Evolutionary conservation across 2,888 invertebrate genomes (phyloP), one percentile per base, ranked within the genome.

Genomic region (Augiades crinisus): DNA sequence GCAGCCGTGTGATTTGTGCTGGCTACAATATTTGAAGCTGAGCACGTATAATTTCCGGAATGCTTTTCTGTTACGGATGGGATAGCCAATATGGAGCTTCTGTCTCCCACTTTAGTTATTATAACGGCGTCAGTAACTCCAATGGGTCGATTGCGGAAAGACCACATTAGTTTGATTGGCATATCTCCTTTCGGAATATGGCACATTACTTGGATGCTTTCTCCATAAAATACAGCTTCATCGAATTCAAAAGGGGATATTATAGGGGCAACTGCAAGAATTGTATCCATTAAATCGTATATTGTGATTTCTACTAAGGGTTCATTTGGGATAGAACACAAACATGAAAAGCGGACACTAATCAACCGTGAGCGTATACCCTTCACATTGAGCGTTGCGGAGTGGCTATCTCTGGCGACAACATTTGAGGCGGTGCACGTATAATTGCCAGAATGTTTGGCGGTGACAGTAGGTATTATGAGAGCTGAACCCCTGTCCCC

Each of bases 11-110:
- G 92, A 68, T 91, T 91, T 63, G 91, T 91, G 69, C 82, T 87
- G 55, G 94, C 94, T 74, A 93, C 94, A 60, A 80, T 76, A 82
- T 95, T 95, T 60, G 91, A 91, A 51, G 94, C 95, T 62, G 91
- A 91, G 81, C 95, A 96, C 41, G 94, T 94, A 77, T 95, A 95
- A 75, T 92, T 93, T 59, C 95, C 95, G 38, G 93, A 91, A 78
- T 95, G 94, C 62, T 91, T 91, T 52, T 92, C 92, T 62, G 92
- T 91, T 40, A 93, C 93, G 6, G 92, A 90, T 60, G 93, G 92
- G 59, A 95, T 93, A 61, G 91, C 92, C 66, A 94, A 75, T 55
- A 93, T 89, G 58, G 92, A 92, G 66, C 91, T 91, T 61, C 92
- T 84, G 65, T 90, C 91, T 68, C 92, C 92, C 61, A 91, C 83